Base-by-base conservation (phyloP, 1,140 invertebrate genomes). In the Brachionus koreanus region DNA sequence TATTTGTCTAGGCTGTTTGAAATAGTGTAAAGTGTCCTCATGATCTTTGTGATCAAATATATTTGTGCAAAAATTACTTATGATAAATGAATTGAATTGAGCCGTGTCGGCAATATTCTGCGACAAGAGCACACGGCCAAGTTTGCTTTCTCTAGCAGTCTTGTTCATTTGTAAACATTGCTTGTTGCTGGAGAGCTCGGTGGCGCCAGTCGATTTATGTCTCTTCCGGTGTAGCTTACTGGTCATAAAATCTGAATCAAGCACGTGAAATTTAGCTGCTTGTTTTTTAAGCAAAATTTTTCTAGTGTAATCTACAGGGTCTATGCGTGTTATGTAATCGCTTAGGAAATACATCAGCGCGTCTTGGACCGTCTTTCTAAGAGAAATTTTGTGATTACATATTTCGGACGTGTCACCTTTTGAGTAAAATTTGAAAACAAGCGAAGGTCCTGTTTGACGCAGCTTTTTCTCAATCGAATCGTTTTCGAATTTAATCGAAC, bases 351-450 rank as follows among this genome's bases (percentile, higher is more conserved):
- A 79, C 1, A 35, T 19, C n/a, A 79, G 23, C 6, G 76, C 25
- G 33, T 79, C 76, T 25, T 61, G 57, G 0, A 65, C 35, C 1
- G 76, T 37, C 13, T 10, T 13, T 79, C 23, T 57, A 23, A 79
- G 49, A n/a, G 16, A 10, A 9, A 19, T 2, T 35, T 79, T 65
- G 57, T 42, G 57, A 39, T 39, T 61, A 5, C 1, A n/a, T 5
- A 79, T 39, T 19, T 79, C 76, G 5, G 35, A 7, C 4, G 52
- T 61, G 1, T 74, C 69, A 1, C 49, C 76, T 12, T 52, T 49
- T n/a, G 33, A 79, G 25, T 61, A 79, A 37, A 79, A 79, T 13
- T 52, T 57, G 35, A 79, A 79, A 46, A 79, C 46, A 33, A 57
- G 23, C 3, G 49, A 61, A 9, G 76, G 76, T 61, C 76, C 76